Conservation (phyloP, 2,888 invertebrate species). For the Stenolophus ochropezus region DNA sequence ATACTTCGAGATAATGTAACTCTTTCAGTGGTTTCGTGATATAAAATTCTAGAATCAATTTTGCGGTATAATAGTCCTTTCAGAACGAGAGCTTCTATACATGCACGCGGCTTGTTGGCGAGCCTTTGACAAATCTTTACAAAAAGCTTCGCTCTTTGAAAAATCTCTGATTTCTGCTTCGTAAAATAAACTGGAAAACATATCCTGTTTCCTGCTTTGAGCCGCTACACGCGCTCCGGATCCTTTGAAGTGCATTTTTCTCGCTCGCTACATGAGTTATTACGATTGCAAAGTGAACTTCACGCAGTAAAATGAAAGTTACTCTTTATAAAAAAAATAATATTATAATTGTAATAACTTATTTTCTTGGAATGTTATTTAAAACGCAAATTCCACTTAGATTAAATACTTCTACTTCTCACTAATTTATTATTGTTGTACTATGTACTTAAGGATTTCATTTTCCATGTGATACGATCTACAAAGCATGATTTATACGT, state of each 20-base stretch:
- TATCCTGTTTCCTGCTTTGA: constrained; percentile 26
- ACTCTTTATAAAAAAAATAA: background rate
- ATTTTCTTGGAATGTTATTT: constrained; percentile 1
- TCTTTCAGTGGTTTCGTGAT: background rate
- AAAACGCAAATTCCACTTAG: constrained; percentile 6
- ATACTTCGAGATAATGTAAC: background rate
- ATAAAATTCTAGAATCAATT: constrained; percentile 3
- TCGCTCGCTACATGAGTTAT: constrained; percentile 11
- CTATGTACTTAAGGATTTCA: background rate
- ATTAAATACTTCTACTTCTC: background rate
- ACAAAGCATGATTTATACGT: background rate
- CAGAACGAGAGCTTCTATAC: constrained; percentile 5
- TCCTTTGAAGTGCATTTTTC: constrained; percentile 9
- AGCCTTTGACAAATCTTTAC: constrained; percentile 1
- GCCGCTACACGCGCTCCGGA: background rate
- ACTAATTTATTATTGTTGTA: background rate
- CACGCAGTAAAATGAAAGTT: constrained; percentile 5
- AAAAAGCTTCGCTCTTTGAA: constrained; percentile 20
- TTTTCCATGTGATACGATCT: background rate
- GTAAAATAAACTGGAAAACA: constrained; percentile 25
- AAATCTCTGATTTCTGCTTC: background rate
- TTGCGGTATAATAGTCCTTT: constrained; percentile 7
- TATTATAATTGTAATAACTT: background rate
- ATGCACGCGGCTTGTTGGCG: constrained; percentile 6
- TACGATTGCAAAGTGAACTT: background rate